Evolutionary conservation across 1,140 invertebrate genomes (phyloP).

Genomic region (Sipha flava): DNA sequence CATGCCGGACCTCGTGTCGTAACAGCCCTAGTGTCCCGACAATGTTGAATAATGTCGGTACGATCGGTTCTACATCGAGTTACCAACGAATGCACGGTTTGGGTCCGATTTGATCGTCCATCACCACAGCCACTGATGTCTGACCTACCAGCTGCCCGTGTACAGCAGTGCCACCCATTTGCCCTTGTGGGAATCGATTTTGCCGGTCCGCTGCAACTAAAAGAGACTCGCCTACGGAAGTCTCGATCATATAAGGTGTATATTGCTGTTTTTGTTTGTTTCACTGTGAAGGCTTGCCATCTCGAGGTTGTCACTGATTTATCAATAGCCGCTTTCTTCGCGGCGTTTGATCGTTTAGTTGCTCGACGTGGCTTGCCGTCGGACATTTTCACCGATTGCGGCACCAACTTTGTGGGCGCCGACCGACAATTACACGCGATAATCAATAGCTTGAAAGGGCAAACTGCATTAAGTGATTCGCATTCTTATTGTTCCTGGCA

Average conservation of each 20-base stretch:
- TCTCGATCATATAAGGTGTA: conserved; percentile 35
- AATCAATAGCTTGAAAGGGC: no score
- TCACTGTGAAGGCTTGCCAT: conserved; percentile 37
- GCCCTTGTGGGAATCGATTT: conserved; percentile 40
- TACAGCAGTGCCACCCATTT: conserved; percentile 38
- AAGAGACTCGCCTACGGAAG: conserved; percentile 34
- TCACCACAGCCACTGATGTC: conserved; percentile 39
- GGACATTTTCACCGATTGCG: conserved; percentile 40
- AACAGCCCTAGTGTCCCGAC: conserved; percentile 22
- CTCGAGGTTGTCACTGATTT: conserved; percentile 39
- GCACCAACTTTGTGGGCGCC: conserved; percentile 42
- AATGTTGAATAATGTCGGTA: conserved; percentile 36
- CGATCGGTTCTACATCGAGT: neutral
- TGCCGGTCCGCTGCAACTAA: conserved; percentile 41
- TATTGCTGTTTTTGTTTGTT: no score
- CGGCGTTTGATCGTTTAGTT: no score
- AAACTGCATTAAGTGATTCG: no score
- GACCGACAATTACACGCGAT: neutral
- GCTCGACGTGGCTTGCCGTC: conserved; percentile 38
- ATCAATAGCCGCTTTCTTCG: conserved; percentile 35
- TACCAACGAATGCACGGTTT: conserved; percentile 35
- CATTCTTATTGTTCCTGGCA: no score
- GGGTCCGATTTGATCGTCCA: conserved; percentile 28
- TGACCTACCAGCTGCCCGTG: conserved; percentile 40
- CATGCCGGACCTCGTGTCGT: conserved; percentile 36